Percentiles rank a stretch among this genome's conserved stretches.
These are phyloP conservation scores for Pandemis corylana DNA, from an alignment of 2,888 invertebrate species.

Conservation along the genomic window DNA sequence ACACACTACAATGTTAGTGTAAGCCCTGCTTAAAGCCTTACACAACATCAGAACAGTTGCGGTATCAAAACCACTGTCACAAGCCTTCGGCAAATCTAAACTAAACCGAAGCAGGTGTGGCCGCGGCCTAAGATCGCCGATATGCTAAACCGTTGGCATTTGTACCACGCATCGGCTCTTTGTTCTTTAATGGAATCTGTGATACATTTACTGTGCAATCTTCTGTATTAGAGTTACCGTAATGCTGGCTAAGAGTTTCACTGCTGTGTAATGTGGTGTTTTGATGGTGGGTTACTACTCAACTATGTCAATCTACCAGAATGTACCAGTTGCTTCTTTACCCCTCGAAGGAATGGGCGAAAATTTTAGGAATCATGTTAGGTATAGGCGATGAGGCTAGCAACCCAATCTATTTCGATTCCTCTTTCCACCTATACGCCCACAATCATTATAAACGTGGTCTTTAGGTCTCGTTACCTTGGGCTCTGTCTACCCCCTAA, in stretches of 20 bases:
- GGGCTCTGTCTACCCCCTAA: no score
- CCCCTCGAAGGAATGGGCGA: no score
- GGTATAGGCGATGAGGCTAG: no score
- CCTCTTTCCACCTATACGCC: no score
- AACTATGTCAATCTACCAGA: no score
- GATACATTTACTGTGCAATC: conserved; percentile 57
- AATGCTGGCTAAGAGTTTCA: conserved; percentile 34
- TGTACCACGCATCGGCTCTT: conserved; percentile 57
- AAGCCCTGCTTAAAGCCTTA: neutral
- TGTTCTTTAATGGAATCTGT: conserved; percentile 49
- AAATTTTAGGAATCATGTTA: no score
- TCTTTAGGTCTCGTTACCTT: no score
- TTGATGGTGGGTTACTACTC: neutral
- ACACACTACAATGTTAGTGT: neutral
- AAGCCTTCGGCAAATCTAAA: conserved; percentile 27
- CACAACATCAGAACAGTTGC: conserved; percentile 3
- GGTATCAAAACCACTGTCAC: conserved; percentile 7
- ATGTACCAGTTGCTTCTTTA: no score
- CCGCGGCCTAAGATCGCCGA: conserved; percentile 70
- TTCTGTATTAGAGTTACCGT: conserved; percentile 37
- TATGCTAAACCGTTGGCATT: conserved; percentile 77
- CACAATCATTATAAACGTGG: no score
- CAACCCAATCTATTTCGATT: no score
- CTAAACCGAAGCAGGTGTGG: conserved; percentile 51
- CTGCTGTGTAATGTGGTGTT: neutral